phyloP scores from a whole-genome alignment of 1,140 invertebrate species.

The Thalassaphorura encarpata region DNA sequence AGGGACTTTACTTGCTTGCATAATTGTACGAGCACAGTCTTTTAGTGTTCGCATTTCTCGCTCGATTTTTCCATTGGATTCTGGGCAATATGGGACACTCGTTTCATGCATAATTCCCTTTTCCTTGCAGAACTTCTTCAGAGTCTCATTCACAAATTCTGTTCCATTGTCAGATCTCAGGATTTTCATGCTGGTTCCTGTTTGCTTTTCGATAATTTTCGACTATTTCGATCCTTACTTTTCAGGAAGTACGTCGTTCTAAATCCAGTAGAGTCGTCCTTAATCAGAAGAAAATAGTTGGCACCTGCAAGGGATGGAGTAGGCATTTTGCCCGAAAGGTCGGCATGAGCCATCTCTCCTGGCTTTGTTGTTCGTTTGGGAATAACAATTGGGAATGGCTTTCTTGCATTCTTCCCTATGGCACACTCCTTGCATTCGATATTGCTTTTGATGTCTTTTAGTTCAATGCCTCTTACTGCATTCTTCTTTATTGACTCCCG shows the following conservation, averaged over 20 bases:
- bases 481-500: not conserved
- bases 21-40: constrained; percentile 30
- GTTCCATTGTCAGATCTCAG: constrained; percentile 26
- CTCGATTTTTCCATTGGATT: constrained; percentile 44
- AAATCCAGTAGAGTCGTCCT: constrained; percentile 40
- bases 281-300: constrained; percentile 39
- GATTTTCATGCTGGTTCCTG: not conserved
- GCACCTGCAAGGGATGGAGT: constrained; percentile 35
- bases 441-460: constrained; percentile 1
- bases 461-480: constrained; percentile 2
- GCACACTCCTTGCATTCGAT: constrained; percentile 1
- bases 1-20: constrained; percentile 34
- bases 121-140: constrained; percentile 26
- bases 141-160: constrained; percentile 15
- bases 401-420: constrained; percentile 13
- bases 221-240: constrained; percentile 34
- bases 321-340: constrained; percentile 40
- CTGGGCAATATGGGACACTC: constrained; percentile 40
- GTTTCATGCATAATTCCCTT: constrained; percentile 42
- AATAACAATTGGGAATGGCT: constrained; percentile 4
- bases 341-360: constrained; percentile 38
- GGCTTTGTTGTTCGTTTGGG: constrained; percentile 24
- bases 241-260: constrained; percentile 38
- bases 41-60: constrained; percentile 37
- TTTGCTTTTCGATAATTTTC: constrained; percentile 4